Evolutionary conservation across 2,113 vertebrate species (phyloP).

Genomic region (Myiagra hebetior): DNA sequence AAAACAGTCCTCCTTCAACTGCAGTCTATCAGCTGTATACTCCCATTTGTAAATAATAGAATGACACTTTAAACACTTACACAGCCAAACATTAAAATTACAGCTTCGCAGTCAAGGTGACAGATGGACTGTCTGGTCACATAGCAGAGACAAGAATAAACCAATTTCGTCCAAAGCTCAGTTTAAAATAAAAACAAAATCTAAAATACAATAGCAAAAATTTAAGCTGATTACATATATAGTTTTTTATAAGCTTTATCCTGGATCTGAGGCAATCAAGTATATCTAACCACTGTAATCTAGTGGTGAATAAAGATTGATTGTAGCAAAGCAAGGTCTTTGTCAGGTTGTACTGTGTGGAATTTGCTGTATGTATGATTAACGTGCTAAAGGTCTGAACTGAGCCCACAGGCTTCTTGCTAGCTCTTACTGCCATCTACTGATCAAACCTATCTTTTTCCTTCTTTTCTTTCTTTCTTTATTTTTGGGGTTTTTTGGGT

Average conservation of each 20-base stretch:
- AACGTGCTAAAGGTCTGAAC: background rate
- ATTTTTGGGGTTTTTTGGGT: too few relatives aligned
- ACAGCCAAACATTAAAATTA: background rate
- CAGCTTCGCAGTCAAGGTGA: background rate
- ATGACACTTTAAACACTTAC: background rate
- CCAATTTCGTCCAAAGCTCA: background rate
- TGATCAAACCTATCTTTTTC: background rate
- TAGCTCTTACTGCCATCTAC: conserved; percentile 73
- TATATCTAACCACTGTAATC: conserved; percentile 68
- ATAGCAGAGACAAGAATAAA: background rate
- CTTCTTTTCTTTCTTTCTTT: rapidly evolving
- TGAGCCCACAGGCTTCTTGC: background rate
- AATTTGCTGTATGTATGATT: conserved; percentile 61
- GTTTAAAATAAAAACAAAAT: background rate
- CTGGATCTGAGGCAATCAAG: conserved; percentile 60
- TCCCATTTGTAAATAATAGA: background rate
- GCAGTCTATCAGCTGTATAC: background rate
- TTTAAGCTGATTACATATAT: background rate
- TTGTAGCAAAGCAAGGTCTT: conserved; percentile 71
- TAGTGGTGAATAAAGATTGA: conserved; percentile 73
- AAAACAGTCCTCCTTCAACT: background rate
- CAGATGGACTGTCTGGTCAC: background rate
- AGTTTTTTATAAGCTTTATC: conserved; percentile 59
- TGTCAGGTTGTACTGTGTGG: conserved; percentile 61
- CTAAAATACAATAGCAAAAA: background rate